Conservation (phyloP, 2,888 invertebrate species). For the Lissonota sp. region DNA sequence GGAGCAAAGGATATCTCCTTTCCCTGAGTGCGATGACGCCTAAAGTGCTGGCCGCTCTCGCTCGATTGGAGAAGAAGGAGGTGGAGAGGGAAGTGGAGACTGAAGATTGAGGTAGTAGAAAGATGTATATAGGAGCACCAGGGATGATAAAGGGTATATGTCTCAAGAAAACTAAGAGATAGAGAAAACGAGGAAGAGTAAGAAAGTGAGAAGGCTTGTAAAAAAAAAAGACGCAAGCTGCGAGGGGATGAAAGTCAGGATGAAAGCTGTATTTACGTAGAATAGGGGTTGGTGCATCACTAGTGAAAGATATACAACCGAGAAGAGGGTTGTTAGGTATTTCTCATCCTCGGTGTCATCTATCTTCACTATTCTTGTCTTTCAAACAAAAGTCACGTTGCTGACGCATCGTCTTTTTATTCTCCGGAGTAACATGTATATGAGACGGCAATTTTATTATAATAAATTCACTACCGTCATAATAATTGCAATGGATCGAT, state of each 20-base stretch:
- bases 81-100: background rate
- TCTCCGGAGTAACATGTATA: no score
- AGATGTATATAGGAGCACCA: background rate
- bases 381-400: background rate
- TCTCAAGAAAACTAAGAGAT: conserved; percentile 3
- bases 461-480: no score
- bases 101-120: conserved; percentile 27
- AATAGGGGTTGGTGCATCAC: conserved; percentile 30
- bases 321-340: conserved; percentile 20
- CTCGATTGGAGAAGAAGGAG: conserved; percentile 14
- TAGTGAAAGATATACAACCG: conserved; percentile 8
- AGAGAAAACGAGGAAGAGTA: conserved; percentile 29
- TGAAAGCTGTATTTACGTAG: no score
- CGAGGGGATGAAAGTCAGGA: conserved; percentile 3
- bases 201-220: conserved; percentile 49
- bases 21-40: conserved; percentile 38
- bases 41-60: conserved; percentile 44
- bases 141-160: conserved; percentile 15
- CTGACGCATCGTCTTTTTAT: conserved; percentile 5
- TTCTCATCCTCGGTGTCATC: background rate
- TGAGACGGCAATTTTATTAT: no score
- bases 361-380: background rate
- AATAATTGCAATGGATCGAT: no score
- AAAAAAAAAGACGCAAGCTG: background rate
- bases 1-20: conserved; percentile 32